These are phyloP conservation scores for Ophiodon elongatus DNA, from an alignment of 2,113 vertebrate species.

Conservation along the genomic window DNA sequence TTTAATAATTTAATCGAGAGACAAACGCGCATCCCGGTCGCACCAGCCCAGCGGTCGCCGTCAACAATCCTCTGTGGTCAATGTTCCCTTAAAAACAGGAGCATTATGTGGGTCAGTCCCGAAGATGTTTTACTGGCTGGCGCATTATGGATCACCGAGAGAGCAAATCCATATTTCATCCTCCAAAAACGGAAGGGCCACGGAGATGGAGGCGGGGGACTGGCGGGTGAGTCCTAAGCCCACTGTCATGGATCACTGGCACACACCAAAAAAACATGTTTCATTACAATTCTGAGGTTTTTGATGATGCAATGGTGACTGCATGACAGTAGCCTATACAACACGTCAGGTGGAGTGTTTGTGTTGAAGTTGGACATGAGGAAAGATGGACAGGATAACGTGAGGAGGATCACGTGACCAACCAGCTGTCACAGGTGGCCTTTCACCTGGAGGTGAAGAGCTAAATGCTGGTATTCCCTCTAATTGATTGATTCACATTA, in stretches of 20 bases:
- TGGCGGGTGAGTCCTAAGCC: conserved; percentile 82
- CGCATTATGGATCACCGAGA: conserved; percentile 95
- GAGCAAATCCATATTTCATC: conserved; percentile 97
- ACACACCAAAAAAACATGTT: background rate
- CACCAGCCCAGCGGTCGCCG: too few species aligned
- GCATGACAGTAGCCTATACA: background rate
- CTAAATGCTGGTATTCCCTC: background rate
- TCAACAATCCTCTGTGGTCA: conserved; percentile 48
- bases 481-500: conserved; percentile 6
- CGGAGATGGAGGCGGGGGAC: conserved; percentile 91
- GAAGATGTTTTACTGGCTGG: conserved; percentile 97
- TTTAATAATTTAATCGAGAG: conserved; percentile 15
- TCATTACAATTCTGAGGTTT: background rate
- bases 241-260: background rate
- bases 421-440: conserved; percentile 39
- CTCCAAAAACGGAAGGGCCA: conserved; percentile 96
- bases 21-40: background rate
- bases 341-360: background rate
- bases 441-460: conserved; percentile 33
- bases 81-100: conserved; percentile 69
- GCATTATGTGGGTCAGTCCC: conserved; percentile 94
- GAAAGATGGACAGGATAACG: background rate
- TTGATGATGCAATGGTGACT: background rate
- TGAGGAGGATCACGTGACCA: conserved; percentile 41
- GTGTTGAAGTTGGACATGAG: background rate